Base-by-base conservation (phyloP, 2,888 invertebrate species). In the Pandemis cinnamomeana region DNA sequence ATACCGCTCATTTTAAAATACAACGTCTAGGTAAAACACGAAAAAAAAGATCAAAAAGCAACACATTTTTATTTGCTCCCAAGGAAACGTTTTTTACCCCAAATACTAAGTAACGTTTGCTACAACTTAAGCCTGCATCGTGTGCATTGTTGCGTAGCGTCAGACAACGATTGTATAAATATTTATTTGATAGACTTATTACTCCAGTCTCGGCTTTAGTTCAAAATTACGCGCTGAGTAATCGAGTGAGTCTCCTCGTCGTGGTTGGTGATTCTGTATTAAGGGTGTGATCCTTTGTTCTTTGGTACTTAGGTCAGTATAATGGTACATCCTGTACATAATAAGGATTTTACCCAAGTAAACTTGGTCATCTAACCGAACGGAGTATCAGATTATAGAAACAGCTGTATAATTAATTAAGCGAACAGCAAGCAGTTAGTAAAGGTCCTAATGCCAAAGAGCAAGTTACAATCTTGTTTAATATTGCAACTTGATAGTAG, bases 211-310 rank as follows among this genome's bases (percentile, higher is more conserved):
- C 78, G 84, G 86, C 83, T 83, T 82, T 80, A 71, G 84, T 87
- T 89, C 90, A 80, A 89, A 92, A 92, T 92, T 91, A 91, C 87
- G 86, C 86, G 84, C 85, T 91, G 92, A 92, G 89, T 91, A 92
- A 92, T 89, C 88, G 87, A 85, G 84, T 89, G 91, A 91, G 88
- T 90, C 87, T 82, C 78, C 83, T 86, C 87, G 91, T 87, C 83
- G 85, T 89, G 87, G 84, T 88, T 81, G 79, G 87, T 88, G 89
- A 87, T 84, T 89, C 86, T 84, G 86, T 87, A 90, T 91, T 89
- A 88, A 87, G 80, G 85, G 77, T 76, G 82, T 81, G 80, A 86
- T 87, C 89, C 88, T 89, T 89, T 87, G 84, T 87, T 84, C 78
- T 62, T 48, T 66, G 13, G 36, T 27, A 55, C 53, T 64, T 60